These are phyloP conservation scores for Atopsyche davidsoni DNA, from an alignment of 1,140 invertebrate genomes.

Conservation along the genomic window DNA sequence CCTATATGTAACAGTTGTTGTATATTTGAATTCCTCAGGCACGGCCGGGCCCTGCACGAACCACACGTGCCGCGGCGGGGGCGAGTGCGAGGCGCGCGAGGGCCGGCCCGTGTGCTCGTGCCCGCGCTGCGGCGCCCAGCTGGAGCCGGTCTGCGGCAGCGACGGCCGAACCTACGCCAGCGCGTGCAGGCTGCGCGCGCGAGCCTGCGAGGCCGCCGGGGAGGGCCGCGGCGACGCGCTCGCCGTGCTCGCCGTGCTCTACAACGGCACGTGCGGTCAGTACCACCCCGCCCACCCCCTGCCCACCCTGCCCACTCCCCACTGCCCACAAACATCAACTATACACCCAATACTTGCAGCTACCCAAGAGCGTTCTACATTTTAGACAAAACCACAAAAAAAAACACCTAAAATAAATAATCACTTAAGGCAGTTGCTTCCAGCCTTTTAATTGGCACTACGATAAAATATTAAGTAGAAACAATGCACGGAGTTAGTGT, in stretches of 20 bases:
- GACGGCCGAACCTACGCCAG: conserved; percentile 85
- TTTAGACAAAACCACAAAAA: too few species aligned
- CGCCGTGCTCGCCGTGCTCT: conserved; percentile 55
- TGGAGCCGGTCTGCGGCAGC: conserved; percentile 77
- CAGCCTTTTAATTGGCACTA: too few species aligned
- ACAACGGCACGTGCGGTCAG: conserved; percentile 73
- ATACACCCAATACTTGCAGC: too few species aligned
- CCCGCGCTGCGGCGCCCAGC: conserved; percentile 74
- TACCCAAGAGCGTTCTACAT: too few species aligned
- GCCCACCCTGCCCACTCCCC: too few species aligned
- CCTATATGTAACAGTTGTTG: too few species aligned
- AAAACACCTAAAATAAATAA: too few species aligned
- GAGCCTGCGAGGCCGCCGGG: conserved; percentile 59
- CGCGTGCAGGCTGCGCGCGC: conserved; percentile 74
- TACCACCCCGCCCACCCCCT: too few species aligned
- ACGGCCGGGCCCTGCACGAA: conserved; percentile 59
- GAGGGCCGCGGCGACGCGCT: neutral
- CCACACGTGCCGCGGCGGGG: conserved; percentile 67
- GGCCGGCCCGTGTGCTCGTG: conserved; percentile 74
- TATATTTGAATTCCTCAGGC: conserved; percentile 33
- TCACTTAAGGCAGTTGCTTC: too few species aligned
- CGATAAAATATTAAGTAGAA: too few species aligned
- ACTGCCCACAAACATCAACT: too few species aligned
- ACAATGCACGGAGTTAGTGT: too few species aligned
- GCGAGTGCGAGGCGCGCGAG: conserved; percentile 65